Evolutionary conservation across 2,888 invertebrate genomes (phyloP), one percentile per base, ranked within the genome.

Genomic region (Coremacera marginata): DNA sequence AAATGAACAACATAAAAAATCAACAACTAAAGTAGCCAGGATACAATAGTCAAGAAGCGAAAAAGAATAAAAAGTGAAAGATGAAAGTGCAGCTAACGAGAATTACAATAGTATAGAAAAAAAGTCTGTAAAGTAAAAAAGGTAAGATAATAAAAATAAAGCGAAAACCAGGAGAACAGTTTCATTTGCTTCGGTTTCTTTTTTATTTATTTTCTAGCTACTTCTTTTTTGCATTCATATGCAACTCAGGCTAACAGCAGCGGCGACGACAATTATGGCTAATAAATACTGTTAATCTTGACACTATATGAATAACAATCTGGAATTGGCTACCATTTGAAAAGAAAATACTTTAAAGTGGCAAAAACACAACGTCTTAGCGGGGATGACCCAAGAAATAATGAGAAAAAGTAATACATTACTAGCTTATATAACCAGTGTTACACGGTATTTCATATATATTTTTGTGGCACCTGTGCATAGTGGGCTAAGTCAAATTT

Each of bases 221-320:
- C 4, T 34, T 60, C 16, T n/a, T 68, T 51, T 60, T 44, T 71
- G 37, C 60, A 75, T 68, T 75, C 55, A 60, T 68, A 75, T 68
- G 57, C 68, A 75, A 22, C 57, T 75, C 74, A 67, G 37, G 55
- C 55, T 67, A 67, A 75, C 25, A 31, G 27, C 31, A 27, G 14
- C 27, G 14, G 22, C 49, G 14, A 25, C 19, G 8, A 37, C 37
- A 27, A 60, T 5, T 31, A 44, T 19, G n/a, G 37, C 19, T 19
- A 19, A 9, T 19, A 44, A n/a, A 49, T 34, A 19, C 19, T 44
- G 37, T 19, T 37, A 44, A 49, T 11, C 9, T 44, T 44, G 67
- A 37, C 44, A 37, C 3, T 67, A 49, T 19, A 49, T 65, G 34
- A 67, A 60, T 25, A 27, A 60, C 60, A 60, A 60, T 11, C 27